Conservation (phyloP, 2,113 vertebrate genomes). For the Promerops cafer region DNA sequence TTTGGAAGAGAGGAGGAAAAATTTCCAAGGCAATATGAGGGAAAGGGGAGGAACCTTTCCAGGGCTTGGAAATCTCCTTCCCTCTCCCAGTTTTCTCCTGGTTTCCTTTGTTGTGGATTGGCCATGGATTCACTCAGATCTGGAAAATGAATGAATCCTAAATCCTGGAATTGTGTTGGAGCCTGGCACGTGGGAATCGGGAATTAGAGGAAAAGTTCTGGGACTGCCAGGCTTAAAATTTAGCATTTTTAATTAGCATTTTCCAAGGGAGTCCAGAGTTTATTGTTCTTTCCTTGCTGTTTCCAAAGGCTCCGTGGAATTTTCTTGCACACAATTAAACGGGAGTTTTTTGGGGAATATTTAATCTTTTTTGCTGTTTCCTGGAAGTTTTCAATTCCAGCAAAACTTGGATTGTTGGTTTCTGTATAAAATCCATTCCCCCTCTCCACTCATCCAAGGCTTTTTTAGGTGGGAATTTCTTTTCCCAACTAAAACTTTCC, state of each 20-base stretch:
- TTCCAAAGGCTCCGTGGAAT: neutral
- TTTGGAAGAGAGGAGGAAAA: neutral
- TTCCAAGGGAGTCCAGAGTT: accelerated
- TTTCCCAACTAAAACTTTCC: neutral
- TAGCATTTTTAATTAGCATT: neutral
- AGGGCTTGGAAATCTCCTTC: neutral
- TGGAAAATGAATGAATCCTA: accelerated
- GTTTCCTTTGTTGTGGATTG: neutral
- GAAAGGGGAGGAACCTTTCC: neutral
- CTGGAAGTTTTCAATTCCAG: neutral
- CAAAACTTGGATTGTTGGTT: neutral
- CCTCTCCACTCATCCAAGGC: neutral
- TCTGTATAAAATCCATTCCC: neutral
- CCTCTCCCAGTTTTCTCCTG: accelerated
- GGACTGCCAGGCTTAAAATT: neutral
- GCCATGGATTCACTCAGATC: neutral
- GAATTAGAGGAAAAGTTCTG: neutral
- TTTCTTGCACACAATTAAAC: neutral
- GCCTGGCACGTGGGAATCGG: neutral
- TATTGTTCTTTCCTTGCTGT: neutral
- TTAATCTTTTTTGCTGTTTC: neutral
- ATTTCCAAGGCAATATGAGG: neutral
- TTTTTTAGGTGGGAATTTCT: neutral
- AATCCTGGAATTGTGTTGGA: neutral
- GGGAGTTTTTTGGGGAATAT: neutral